Percentiles rank a stretch among this genome's conserved stretches.
phyloP scores from a whole-genome alignment of 1,140 invertebrate species.

The Ceratitis capitata region DNA sequence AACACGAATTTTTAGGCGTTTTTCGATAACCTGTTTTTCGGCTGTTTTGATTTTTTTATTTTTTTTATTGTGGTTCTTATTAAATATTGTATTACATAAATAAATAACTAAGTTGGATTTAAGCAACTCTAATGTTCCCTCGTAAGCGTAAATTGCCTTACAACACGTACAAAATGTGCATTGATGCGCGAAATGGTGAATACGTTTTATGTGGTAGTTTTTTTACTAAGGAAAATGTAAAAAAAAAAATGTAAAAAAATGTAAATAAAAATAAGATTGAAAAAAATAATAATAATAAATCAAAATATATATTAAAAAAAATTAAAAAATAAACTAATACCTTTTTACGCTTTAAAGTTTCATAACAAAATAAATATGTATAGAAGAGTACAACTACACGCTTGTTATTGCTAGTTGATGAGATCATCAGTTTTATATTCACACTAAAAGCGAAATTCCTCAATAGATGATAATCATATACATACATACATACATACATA shows the following conservation, averaged over 20 bases:
- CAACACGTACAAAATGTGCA: not conserved
- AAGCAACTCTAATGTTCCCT: not conserved
- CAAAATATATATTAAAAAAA: too few species aligned
- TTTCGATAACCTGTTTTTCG: not conserved
- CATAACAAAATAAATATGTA: not conserved
- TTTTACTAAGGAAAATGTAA: too few species aligned
- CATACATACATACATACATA: too few species aligned
- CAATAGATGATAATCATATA: not conserved
- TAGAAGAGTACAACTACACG: too few species aligned
- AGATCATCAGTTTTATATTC: slow-evolving; percentile 6
- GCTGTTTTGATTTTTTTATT: not conserved
- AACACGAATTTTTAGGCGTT: not conserved
- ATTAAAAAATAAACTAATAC: not conserved
- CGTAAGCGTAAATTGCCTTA: not conserved
- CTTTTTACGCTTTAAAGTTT: not conserved
- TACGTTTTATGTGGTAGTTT: not conserved
- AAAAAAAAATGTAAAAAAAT: too few species aligned
- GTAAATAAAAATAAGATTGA: too few species aligned
- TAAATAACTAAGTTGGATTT: not conserved
- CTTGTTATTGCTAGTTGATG: not conserved
- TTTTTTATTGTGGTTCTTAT: not conserved
- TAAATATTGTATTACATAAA: slow-evolving; percentile 22
- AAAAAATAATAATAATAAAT: not conserved
- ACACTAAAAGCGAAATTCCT: not conserved
- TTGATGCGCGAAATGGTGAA: not conserved